Conservation (phyloP, 2,888 invertebrate species). For the Sarcophaga variegata region DNA sequence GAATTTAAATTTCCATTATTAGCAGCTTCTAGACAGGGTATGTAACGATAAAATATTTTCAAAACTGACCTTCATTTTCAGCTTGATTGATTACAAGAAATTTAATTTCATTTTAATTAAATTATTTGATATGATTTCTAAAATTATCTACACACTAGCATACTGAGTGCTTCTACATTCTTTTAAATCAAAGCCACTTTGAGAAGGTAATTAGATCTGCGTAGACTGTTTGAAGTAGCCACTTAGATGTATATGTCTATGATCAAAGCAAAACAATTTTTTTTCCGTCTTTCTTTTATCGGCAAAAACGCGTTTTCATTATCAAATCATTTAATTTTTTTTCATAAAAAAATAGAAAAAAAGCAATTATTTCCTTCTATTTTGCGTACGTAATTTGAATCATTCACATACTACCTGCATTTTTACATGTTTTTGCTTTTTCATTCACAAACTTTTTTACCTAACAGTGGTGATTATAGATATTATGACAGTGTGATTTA, state of each 20-base stretch:
- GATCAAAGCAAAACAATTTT: conserved; percentile 2
- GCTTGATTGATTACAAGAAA: conserved; percentile 52
- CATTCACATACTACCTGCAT: background rate
- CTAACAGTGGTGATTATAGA: background rate
- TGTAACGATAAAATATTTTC: background rate
- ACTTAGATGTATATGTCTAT: background rate
- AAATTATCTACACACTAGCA: background rate
- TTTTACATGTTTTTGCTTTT: background rate
- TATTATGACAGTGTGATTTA: too few species aligned
- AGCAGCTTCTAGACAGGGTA: background rate
- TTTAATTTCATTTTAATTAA: background rate
- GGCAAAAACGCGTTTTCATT: background rate
- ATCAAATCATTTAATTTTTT: background rate
- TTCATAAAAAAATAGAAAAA: background rate
- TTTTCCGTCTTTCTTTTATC: background rate
- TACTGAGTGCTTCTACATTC: background rate
- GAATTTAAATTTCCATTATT: conserved; percentile 1
- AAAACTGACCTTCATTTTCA: conserved; percentile 46
- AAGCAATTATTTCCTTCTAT: background rate
- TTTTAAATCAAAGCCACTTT: background rate
- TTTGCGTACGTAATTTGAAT: background rate
- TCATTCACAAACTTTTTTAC: background rate
- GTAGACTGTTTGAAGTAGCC: background rate
- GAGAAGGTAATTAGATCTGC: conserved; percentile 1
- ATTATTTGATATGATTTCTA: background rate